These are phyloP conservation scores for Bradypodion ventrale DNA, from an alignment of 2,797 vertebrate genomes.

Conservation along the genomic window DNA sequence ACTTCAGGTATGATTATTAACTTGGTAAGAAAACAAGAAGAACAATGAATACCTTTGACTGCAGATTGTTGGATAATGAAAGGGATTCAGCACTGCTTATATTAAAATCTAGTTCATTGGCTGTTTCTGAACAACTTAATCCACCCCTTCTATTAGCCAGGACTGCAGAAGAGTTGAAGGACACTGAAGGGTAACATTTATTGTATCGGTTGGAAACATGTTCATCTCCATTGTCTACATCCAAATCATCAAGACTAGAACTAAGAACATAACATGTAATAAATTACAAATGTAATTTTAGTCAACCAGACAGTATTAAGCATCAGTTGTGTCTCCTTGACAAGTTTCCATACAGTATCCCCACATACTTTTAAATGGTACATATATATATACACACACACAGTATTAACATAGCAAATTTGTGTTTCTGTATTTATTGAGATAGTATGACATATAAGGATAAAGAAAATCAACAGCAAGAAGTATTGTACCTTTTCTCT, in stretches of 20 bases:
- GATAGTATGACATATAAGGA: neutral
- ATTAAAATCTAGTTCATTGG: constrained; percentile 65
- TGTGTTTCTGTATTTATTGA: neutral
- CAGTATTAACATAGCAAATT: neutral
- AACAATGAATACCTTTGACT: constrained; percentile 77
- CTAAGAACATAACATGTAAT: constrained; percentile 60
- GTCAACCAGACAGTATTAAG: neutral
- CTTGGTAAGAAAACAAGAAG: neutral
- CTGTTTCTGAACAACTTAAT: constrained; percentile 63
- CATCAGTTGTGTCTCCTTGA: neutral
- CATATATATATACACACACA: neutral
- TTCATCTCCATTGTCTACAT: constrained; percentile 83
- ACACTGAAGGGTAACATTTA: constrained; percentile 56
- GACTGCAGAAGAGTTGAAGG: constrained; percentile 58
- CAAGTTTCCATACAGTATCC: neutral
- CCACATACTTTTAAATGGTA: neutral
- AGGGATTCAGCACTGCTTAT: constrained; percentile 80
- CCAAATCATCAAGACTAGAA: constrained; percentile 89
- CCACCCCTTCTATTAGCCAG: constrained; percentile 72
- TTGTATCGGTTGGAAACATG: constrained; percentile 62
- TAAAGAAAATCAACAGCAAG: neutral
- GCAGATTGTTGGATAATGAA: constrained; percentile 72
- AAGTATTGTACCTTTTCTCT: neutral
- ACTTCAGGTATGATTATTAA: neutral
- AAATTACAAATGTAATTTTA: constrained; percentile 10